A percentile compares a stretch with the other conserved stretches of the same genome.
These are phyloP conservation scores for Phrynocephalus versicolor DNA, from an alignment of 2,113 vertebrate species.

Conservation along the genomic window DNA sequence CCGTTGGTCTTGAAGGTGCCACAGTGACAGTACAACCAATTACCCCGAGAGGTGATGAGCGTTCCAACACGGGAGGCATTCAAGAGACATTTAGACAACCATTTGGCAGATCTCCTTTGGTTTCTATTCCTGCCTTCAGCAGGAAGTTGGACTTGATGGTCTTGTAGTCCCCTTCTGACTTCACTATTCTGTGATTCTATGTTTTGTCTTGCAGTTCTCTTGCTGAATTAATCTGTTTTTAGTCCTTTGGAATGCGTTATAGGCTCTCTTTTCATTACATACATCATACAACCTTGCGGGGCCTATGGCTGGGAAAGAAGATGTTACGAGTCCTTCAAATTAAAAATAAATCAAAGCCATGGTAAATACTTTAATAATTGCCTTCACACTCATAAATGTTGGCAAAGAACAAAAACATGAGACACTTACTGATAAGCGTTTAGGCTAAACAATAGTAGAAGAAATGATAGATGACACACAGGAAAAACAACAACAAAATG, in stretches of 20 bases:
- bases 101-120: too few relatives aligned
- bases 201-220: too few relatives aligned
- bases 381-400: background rate
- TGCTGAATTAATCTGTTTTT: background rate
- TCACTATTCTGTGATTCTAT: too few relatives aligned
- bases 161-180: too few relatives aligned
- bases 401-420: background rate
- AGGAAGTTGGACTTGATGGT: too few relatives aligned
- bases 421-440: background rate
- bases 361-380: constrained; percentile 4
- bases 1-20: too few relatives aligned
- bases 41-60: too few relatives aligned
- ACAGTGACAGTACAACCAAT: too few relatives aligned
- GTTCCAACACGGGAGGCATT: too few relatives aligned
- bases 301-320: background rate
- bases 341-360: background rate
- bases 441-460: background rate
- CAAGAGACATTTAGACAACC: too few relatives aligned
- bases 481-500: background rate
- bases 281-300: background rate
- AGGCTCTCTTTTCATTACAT: background rate
- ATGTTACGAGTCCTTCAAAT: background rate
- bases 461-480: background rate
- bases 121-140: too few relatives aligned
- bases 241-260: background rate